A percentile compares a stretch with the other conserved stretches of the same genome.
Conservation (phyloP, 2,113 vertebrate genomes). For the Hippocampus guttulatus region DNA sequence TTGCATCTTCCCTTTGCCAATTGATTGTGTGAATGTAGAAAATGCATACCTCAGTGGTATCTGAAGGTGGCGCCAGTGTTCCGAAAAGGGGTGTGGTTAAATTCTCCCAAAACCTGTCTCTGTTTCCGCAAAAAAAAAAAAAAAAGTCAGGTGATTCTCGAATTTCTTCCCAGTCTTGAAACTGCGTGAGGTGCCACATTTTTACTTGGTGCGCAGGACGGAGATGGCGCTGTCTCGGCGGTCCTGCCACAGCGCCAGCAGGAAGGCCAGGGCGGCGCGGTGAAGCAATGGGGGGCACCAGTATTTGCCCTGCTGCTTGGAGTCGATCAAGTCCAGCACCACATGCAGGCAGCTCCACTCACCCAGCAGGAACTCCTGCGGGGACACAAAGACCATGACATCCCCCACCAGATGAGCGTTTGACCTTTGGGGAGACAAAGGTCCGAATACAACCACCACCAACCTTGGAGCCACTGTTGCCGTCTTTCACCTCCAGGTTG, state of each 20-base stretch:
- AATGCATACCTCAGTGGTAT: conserved; percentile 83
- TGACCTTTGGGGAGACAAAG: neutral
- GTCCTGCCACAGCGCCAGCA: conserved; percentile 97
- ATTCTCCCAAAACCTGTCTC: conserved; percentile 95
- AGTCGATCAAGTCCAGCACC: conserved; percentile 88
- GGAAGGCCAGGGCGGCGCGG: conserved; percentile 87
- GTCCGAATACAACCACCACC: neutral
- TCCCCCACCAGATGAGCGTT: too few species aligned
- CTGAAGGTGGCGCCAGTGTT: conserved; percentile 79
- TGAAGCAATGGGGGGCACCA: conserved; percentile 92
- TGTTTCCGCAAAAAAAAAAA: conserved; percentile 41
- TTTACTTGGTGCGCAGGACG: conserved; percentile 86
- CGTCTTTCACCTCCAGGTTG: conserved; percentile 89
- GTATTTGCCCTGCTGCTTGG: conserved; percentile 84
- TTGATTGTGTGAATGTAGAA: neutral
- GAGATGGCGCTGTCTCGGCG: conserved; percentile 93
- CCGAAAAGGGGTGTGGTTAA: conserved; percentile 89
- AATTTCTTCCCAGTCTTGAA: neutral
- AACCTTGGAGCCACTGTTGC: conserved; percentile 87
- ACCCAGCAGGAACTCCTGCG: conserved; percentile 88
- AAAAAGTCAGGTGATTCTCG: neutral
- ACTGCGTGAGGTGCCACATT: neutral
- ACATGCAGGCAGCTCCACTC: conserved; percentile 94
- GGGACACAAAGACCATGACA: neutral
- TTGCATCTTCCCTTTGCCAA: neutral